Evolutionary conservation across 35 echinoderm and acorn worm species (phyloP), one percentile per base, ranked within the genome.

Genomic region (Lytechinus pictus): DNA sequence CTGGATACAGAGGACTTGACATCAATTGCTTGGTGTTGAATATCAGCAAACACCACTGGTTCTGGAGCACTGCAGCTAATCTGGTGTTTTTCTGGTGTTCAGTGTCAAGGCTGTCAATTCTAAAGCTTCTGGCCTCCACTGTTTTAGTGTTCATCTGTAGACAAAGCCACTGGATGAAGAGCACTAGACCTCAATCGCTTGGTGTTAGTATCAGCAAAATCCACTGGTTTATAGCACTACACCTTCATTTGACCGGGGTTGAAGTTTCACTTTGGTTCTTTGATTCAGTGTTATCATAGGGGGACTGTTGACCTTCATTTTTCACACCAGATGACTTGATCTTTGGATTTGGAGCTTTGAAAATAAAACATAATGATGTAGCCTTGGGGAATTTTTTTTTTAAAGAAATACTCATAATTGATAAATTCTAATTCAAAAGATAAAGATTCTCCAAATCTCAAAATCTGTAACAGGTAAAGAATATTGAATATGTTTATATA

Each of bases 301-400:
- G 66, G 21, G 6, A 24, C 19, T 79, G 66, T n/a, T 16, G 66
- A 14, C 19, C 66, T 79, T 79, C 66, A 79, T 24, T 24, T 27
- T 57, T 58, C 60, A 60, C 24, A 13, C 54, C 13, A 16, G 28
- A 54, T 57, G 95, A 53, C 60, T 96, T 96, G 95, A 96, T 66
- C 91, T 96, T 96, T 13, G 95, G 95, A 96, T 92, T 57, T 54
- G 95, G 95, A 92, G 95, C 96, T 93, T 12, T 93, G 66, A 24
- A 79, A 16, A 79, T 24, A 79, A 79, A 24, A 24, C 19, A 24
- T 3, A 2, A 71, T 79, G 21, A 58, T 58, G 19, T n/a, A 44
- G 19, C 16, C n/a, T 44, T 44, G 33, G 33, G 33, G 33, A 44
- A 1, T 44, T 44, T 44, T 44, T 44, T 44, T 44, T 0, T 44